Evolutionary conservation across 2,113 vertebrate species (phyloP), one percentile per base, ranked within the genome.

Genomic region (Cebidichthys violaceus): DNA sequence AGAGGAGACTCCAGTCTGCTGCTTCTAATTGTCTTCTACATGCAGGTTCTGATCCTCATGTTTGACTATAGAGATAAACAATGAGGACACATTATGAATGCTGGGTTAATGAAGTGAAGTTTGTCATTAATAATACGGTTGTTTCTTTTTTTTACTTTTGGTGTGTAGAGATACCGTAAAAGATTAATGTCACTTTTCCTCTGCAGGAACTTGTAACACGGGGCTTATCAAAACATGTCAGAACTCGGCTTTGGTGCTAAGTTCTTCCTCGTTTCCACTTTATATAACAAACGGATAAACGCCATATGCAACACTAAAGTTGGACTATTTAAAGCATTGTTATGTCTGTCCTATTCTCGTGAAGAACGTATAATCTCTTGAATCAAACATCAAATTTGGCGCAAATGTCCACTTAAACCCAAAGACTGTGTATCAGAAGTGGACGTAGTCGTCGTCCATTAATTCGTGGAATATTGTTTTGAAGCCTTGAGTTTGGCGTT

Each of bases 1-100:
- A 52, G 65, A 75, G 59, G 66, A 57, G 78, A 54, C 74, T 57
- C 39, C 43, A 47, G 43, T 47, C 77, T 69, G 45, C 61, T 64
- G 67, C 13, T 2, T 5, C 31, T 70, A 3, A 62, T 61, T 33
- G 66, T 80, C 52, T 17, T 76, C 52, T 17, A 4, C 74, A 22
- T 5, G 33, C 60, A 35, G 27, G 18, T 24, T 18, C 65, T 29
- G 0, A 29, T 31, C 9, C 11, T 29, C 14, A 13, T 47, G 41
- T 43, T 43, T 4, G 31, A 35, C 22, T n/a, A 70, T 9, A 70
- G 14, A 54, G 11, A 31, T n/a, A 70, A 54, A 47, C 57, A 15
- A 6, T 4, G 70, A 33, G 18, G 20, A 33, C 27, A 17, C 10
- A 20, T 72, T 54, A 9, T 14, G 20, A 4, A 37, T 27, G 7